These are phyloP conservation scores for Timema cristinae DNA, from an alignment of 2,888 invertebrate species.

Conservation along the genomic window DNA sequence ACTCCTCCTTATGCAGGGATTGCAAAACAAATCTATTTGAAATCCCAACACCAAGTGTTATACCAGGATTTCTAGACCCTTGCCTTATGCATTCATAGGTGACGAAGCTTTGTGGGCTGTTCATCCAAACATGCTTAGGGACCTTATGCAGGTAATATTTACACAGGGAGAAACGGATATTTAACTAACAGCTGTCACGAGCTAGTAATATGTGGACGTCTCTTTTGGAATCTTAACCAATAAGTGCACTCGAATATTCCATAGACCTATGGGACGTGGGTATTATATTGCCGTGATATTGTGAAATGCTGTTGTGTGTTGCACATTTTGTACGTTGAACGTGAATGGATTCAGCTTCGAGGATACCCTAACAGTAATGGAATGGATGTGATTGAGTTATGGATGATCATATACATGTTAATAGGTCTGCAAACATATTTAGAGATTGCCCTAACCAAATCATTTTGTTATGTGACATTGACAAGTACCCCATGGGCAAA, in stretches of 20 bases:
- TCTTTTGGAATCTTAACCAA: slow-evolving; percentile 12
- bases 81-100: slow-evolving; percentile 2
- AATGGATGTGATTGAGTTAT: background rate
- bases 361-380: background rate
- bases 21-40: background rate
- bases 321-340: slow-evolving; percentile 3
- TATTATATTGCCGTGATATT: slow-evolving; percentile 5
- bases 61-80: slow-evolving; percentile 8
- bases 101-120: slow-evolving; percentile 10
- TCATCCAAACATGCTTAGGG: slow-evolving; percentile 5
- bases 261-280: background rate
- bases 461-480: slow-evolving; percentile 3
- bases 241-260: slow-evolving; percentile 16
- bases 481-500: slow-evolving; percentile 14
- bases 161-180: background rate
- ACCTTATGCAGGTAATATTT: background rate
- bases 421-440: background rate
- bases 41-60: background rate
- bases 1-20: background rate
- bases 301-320: slow-evolving; percentile 13
- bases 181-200: background rate
- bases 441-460: slow-evolving; percentile 12
- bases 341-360: slow-evolving; percentile 14
- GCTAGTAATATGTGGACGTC: background rate
- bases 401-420: background rate